A percentile compares a stretch with the other conserved stretches of the same genome.
These are phyloP conservation scores for Gambusia yucatana DNA, from an alignment of 2,797 vertebrate genomes.

Conservation along the genomic window DNA sequence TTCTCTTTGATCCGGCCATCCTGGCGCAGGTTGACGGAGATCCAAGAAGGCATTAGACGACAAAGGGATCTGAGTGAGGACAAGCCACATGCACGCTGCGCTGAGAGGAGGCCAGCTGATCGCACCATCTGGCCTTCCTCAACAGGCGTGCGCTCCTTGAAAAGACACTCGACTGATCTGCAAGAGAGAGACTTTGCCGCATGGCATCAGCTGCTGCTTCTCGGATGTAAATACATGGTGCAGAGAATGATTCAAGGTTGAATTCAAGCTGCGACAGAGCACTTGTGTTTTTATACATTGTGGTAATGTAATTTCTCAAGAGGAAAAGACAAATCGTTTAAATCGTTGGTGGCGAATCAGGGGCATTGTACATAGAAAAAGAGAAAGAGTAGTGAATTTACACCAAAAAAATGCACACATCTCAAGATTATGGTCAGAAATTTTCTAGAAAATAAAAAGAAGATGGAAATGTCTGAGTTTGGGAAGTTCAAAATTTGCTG, in stretches of 20 bases:
- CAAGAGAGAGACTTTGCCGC: constrained; percentile 13
- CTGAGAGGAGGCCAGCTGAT: constrained; percentile 68
- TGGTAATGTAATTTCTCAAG: not conserved
- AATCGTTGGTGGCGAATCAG: too few relatives aligned
- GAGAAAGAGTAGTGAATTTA: too few relatives aligned
- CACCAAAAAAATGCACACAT: too few relatives aligned
- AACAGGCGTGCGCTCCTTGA: constrained; percentile 35
- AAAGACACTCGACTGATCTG: constrained; percentile 52
- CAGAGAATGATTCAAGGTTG: not conserved
- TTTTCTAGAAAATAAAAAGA: too few relatives aligned
- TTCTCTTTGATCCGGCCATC: constrained; percentile 68
- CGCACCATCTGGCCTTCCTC: constrained; percentile 68
- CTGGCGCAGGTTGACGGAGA: constrained; percentile 59
- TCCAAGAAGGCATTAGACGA: constrained; percentile 65
- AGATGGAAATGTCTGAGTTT: too few relatives aligned
- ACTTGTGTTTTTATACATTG: not conserved
- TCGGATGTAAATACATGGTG: constrained; percentile 10
- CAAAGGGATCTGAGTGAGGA: constrained; percentile 70
- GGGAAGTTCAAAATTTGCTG: too few relatives aligned
- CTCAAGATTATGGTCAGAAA: too few relatives aligned
- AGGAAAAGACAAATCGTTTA: not conserved
- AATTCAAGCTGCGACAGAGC: not conserved
- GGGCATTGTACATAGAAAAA: too few relatives aligned
- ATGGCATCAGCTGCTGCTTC: constrained; percentile 5
- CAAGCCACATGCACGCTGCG: constrained; percentile 61